A percentile compares a stretch with the other conserved stretches of the same genome.
phyloP scores from a whole-genome alignment of 2,888 invertebrate genomes.

The Crematogaster levior region DNA sequence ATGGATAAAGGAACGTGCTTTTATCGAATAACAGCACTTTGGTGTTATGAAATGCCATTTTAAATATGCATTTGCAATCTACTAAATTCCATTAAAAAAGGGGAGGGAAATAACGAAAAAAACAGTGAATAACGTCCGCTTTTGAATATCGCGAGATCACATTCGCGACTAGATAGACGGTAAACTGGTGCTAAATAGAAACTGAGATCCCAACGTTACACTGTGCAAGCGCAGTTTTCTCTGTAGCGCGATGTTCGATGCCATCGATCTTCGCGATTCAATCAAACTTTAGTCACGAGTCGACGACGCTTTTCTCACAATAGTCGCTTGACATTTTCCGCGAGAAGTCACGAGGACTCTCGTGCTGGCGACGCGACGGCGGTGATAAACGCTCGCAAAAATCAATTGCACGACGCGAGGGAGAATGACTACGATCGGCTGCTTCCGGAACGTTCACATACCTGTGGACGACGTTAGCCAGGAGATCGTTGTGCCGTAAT shows the following conservation, averaged over 20 bases:
- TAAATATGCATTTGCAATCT: slow-evolving; percentile 3
- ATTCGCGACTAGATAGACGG: background rate
- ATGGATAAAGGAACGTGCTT: background rate
- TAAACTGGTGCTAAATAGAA: background rate
- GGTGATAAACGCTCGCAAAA: slow-evolving; percentile 5
- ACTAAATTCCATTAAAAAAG: background rate
- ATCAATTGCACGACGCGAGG: slow-evolving; percentile 9
- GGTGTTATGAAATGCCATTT: slow-evolving; percentile 46
- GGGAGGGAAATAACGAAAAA: background rate
- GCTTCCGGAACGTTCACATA: slow-evolving; percentile 84
- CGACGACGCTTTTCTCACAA: slow-evolving; percentile 26
- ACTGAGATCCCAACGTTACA: background rate
- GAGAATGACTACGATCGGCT: too few relatives aligned
- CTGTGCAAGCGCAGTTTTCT: background rate
- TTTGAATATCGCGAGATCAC: background rate
- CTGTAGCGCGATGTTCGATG: background rate
- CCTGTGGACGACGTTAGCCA: slow-evolving; percentile 98
- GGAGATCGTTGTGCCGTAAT: slow-evolving; percentile 96
- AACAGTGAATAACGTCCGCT: too few relatives aligned
- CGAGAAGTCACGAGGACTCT: background rate
- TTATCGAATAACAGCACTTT: slow-evolving; percentile 17
- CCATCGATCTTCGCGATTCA: slow-evolving; percentile 18
- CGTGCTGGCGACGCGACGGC: background rate
- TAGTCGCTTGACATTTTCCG: slow-evolving; percentile 16
- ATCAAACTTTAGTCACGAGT: slow-evolving; percentile 32